Evolutionary conservation across 2,888 invertebrate species (phyloP).

Genomic region (Anagyrus pseudococci): DNA sequence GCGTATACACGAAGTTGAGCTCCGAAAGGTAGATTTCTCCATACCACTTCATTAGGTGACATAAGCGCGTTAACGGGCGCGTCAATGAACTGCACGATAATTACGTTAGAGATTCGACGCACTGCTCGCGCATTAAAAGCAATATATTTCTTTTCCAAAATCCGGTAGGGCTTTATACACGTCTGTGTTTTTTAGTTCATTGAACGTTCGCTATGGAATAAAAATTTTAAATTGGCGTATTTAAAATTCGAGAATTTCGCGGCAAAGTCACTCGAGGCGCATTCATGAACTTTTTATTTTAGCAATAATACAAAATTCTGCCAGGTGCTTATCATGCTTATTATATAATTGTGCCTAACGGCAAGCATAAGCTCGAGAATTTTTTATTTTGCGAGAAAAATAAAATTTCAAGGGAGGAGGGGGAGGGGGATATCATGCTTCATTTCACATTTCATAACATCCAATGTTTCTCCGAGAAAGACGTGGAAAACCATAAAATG

Average conservation of each 20-base stretch:
- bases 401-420: neutral
- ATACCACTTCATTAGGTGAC: neutral
- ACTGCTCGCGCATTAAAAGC: neutral
- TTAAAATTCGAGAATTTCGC: neutral
- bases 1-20: too few relatives aligned
- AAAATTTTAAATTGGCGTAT: neutral
- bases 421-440: constrained; percentile 11
- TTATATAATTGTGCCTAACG: constrained; percentile 23
- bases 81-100: constrained; percentile 19
- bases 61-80: constrained; percentile 18
- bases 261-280: neutral
- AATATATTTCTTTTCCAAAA: neutral
- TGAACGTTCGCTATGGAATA: neutral
- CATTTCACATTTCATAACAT: constrained; percentile 22
- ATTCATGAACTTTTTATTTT: constrained; percentile 19
- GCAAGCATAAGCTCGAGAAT: constrained; percentile 1
- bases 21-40: neutral
- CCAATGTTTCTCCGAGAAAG: constrained; percentile 1
- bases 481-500: constrained; percentile 1
- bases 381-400: neutral
- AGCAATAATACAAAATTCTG: constrained; percentile 4
- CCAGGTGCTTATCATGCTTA: constrained; percentile 8
- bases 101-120: constrained; percentile 17
- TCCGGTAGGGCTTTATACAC: too few relatives aligned
- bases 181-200: too few relatives aligned